A percentile compares a stretch with the other conserved stretches of the same genome.
Evolutionary conservation across 2,888 invertebrate species (phyloP).

Genomic region (Unio delphinus): DNA sequence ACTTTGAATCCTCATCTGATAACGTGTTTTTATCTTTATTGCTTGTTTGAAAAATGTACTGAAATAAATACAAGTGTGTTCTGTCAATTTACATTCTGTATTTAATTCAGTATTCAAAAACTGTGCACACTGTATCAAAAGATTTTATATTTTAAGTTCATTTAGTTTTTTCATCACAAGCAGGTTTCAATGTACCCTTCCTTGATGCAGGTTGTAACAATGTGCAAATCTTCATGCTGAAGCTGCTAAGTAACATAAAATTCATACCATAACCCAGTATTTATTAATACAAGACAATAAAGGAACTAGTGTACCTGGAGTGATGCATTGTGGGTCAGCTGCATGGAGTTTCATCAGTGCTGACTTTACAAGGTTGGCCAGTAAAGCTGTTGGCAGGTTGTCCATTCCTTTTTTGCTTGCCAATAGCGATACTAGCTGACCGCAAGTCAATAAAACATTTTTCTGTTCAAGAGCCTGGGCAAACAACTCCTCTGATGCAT

Average conservation of each 20-base stretch:
- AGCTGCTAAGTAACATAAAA: neutral
- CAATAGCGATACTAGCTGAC: conserved; percentile 62
- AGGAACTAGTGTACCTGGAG: conserved; percentile 25
- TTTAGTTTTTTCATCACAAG: too few species aligned
- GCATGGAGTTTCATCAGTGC: conserved; percentile 47
- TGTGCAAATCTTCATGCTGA: neutral
- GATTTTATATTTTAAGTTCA: too few species aligned
- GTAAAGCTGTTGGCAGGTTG: conserved; percentile 52
- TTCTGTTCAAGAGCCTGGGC: conserved; percentile 27
- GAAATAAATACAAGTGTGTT: too few species aligned
- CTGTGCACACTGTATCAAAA: too few species aligned
- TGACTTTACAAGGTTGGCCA: conserved; percentile 58
- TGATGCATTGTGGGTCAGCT: conserved; percentile 8
- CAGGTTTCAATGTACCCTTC: too few species aligned
- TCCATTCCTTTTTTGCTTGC: conserved; percentile 51
- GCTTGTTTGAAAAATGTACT: too few species aligned
- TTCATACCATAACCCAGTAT: neutral
- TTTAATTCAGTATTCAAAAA: too few species aligned
- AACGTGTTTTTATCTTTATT: too few species aligned
- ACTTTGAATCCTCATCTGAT: too few species aligned
- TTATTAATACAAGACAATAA: too few species aligned
- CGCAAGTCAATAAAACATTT: conserved; percentile 45
- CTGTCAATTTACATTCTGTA: too few species aligned
- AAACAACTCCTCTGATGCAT: conserved; percentile 50
- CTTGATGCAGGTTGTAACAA: too few species aligned